phyloP scores from a whole-genome alignment of 1,140 invertebrate genomes.

The Bombus cullumanus region DNA sequence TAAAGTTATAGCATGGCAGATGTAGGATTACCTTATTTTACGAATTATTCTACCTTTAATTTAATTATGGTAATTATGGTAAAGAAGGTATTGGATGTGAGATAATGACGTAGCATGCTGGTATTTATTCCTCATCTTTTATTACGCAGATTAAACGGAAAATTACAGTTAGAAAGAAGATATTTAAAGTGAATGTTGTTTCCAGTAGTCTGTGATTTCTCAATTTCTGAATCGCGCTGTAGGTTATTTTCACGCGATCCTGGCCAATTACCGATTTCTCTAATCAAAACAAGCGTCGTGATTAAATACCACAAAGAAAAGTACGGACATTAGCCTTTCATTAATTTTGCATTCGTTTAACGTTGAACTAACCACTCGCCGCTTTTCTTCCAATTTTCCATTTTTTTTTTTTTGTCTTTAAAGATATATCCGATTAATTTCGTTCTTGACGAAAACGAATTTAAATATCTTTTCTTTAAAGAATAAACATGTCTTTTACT shows the following conservation, averaged over 20 bases:
- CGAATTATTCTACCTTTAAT: no score
- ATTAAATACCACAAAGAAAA: constrained; percentile 1
- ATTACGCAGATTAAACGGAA: background rate
- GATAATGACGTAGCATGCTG: background rate
- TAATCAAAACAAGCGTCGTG: constrained; percentile 7
- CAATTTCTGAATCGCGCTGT: background rate
- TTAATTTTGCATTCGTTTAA: background rate
- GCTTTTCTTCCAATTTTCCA: background rate
- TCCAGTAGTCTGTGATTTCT: background rate
- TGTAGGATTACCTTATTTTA: no score
- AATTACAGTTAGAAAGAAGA: background rate
- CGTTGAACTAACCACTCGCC: background rate
- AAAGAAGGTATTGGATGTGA: background rate
- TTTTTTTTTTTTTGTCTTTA: background rate
- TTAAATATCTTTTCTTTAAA: no score
- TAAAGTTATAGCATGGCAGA: no score
- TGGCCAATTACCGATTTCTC: constrained; percentile 23
- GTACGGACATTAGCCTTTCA: background rate
- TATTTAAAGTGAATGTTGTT: background rate
- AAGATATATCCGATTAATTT: background rate
- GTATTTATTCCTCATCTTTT: background rate
- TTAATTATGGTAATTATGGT: background rate
- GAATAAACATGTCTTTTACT: no score
- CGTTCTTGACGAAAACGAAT: no score
- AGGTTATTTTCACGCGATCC: constrained; percentile 11